Percentiles rank a stretch among this genome's conserved stretches.
Conservation (phyloP, 2,113 vertebrate genomes). For the Elephantulus edwardii region DNA sequence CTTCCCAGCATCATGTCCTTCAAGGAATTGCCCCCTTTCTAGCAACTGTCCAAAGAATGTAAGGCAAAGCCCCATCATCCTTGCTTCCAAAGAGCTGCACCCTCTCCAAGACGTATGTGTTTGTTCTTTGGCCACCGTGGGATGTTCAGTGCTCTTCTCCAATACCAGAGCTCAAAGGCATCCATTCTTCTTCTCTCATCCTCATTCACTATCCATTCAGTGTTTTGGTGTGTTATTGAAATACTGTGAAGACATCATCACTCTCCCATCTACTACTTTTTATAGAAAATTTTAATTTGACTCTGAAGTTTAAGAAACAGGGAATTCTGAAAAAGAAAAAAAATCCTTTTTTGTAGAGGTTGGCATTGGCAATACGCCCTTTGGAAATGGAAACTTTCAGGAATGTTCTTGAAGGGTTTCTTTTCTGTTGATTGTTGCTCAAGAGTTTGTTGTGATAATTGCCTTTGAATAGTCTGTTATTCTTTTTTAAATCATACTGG, state of each 20-base stretch:
- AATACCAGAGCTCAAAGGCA: no score
- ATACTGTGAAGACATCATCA: background rate
- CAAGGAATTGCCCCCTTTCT: no score
- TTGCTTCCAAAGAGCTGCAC: no score
- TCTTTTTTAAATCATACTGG: slow-evolving; percentile 20
- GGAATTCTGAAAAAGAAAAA: slow-evolving; percentile 6
- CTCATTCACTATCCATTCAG: no score
- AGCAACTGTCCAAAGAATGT: no score
- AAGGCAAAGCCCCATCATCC: no score
- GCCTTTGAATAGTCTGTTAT: background rate
- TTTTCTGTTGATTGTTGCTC: background rate
- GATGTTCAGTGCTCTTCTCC: no score
- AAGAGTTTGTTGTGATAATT: background rate
- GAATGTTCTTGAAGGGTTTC: background rate
- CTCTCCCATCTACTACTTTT: background rate
- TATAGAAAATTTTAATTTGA: background rate
- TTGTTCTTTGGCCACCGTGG: no score
- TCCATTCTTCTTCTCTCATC: no score
- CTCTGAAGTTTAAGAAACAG: slow-evolving; percentile 24
- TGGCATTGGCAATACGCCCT: background rate
- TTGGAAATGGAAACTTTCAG: background rate
- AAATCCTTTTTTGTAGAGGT: background rate
- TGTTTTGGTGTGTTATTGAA: background rate
- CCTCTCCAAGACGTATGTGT: no score
- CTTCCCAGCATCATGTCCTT: no score